phyloP scores from a whole-genome alignment of 2,113 vertebrate species.

The Chaetura pelagica region DNA sequence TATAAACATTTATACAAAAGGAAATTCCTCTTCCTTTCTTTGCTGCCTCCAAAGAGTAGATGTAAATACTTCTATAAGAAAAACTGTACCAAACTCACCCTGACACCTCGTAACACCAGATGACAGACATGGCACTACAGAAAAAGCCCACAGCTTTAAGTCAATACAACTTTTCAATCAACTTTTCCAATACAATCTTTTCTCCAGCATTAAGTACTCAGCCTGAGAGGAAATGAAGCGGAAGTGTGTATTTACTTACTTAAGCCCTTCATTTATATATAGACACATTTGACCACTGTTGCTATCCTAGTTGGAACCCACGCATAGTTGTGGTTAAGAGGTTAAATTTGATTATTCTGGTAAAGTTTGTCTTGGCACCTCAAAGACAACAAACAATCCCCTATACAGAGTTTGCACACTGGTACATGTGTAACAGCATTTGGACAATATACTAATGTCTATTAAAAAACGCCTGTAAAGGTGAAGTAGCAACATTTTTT shows the following conservation, averaged over 20 bases:
- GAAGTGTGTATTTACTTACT: background rate
- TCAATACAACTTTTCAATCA: background rate
- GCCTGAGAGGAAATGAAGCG: background rate
- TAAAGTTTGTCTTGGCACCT: background rate
- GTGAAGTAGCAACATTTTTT: background rate
- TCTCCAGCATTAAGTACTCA: background rate
- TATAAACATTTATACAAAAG: constrained; percentile 31
- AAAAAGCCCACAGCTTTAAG: background rate
- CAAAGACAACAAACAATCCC: background rate
- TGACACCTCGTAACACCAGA: background rate
- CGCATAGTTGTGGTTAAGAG: background rate
- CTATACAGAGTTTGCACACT: background rate
- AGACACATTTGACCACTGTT: background rate
- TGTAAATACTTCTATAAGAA: background rate
- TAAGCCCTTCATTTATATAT: background rate
- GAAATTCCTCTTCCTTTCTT: constrained; percentile 44
- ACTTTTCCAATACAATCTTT: background rate
- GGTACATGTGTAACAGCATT: background rate
- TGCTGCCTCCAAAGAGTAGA: background rate
- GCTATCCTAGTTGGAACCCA: background rate
- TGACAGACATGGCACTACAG: background rate
- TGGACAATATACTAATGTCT: background rate
- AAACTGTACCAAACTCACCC: background rate
- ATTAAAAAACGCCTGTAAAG: background rate
- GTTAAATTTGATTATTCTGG: background rate